Evolutionary conservation across 1,140 invertebrate genomes (phyloP).

Genomic region (Drosophila bocqueti): DNA sequence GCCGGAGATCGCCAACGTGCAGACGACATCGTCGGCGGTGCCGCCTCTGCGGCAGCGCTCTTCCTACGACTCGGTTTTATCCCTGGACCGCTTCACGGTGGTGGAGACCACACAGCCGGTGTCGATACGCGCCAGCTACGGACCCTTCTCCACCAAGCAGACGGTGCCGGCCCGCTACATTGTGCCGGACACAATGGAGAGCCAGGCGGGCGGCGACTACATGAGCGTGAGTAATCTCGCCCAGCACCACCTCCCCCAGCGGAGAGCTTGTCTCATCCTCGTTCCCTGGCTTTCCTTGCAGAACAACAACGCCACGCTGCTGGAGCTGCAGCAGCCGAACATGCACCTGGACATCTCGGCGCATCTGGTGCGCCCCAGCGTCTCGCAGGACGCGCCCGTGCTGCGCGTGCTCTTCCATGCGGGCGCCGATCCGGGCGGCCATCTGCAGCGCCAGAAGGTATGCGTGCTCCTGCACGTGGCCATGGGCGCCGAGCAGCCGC

Average conservation of each 20-base stretch:
- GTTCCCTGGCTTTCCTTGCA: constrained; percentile 12
- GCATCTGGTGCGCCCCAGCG: constrained; percentile 93
- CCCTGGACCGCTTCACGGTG: constrained; percentile 93
- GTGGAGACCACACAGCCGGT: constrained; percentile 94
- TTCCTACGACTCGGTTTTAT: constrained; percentile 87
- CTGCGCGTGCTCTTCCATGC: constrained; percentile 95
- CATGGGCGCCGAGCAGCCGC: constrained; percentile 86
- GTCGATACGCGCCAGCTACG: constrained; percentile 94
- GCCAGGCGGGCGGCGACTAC: constrained; percentile 68
- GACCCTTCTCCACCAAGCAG: constrained; percentile 96
- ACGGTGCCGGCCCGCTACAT: constrained; percentile 96
- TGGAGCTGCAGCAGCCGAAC: constrained; percentile 89
- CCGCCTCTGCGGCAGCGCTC: constrained; percentile 57
- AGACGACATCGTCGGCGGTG: constrained; percentile 67
- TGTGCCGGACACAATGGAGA: constrained; percentile 91
- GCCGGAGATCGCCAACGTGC: constrained; percentile 74
- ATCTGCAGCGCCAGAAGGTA: constrained; percentile 86
- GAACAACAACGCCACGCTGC: constrained; percentile 80
- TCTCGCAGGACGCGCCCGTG: constrained; percentile 94
- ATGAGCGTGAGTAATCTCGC: constrained; percentile 68
- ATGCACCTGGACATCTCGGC: constrained; percentile 95
- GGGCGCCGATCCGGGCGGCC: constrained; percentile 90
- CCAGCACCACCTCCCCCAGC: accelerated
- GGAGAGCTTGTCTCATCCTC: not conserved
- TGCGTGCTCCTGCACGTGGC: constrained; percentile 91